Evolutionary conservation across 2,113 vertebrate species (phyloP).

Genomic region (Elephas maximus): DNA sequence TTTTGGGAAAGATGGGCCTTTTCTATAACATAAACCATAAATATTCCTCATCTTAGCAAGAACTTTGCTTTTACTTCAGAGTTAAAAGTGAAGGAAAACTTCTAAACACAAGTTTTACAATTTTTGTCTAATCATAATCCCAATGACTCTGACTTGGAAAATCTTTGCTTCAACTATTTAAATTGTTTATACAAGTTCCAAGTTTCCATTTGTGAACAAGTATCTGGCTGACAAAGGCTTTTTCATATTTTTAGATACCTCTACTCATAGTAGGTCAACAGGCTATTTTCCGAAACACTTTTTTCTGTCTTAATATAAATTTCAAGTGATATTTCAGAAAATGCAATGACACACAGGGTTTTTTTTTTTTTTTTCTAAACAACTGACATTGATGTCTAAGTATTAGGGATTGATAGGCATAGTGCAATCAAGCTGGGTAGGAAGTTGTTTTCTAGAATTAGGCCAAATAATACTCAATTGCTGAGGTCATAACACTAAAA

Average conservation of each 20-base stretch:
- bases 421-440: not conserved
- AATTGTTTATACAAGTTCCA: conserved; percentile 38
- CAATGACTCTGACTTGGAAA: not conserved
- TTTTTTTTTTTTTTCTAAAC: too few species aligned
- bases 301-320: conserved; percentile 51
- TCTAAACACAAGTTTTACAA: not conserved
- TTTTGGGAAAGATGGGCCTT: not conserved
- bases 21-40: not conserved
- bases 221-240: conserved; percentile 41
- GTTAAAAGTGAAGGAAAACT: not conserved
- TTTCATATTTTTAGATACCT: conserved; percentile 56
- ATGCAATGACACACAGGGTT: not conserved
- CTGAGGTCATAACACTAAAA: not conserved
- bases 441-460: not conserved
- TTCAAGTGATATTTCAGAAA: not conserved
- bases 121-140: not conserved
- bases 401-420: not conserved
- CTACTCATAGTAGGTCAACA: conserved; percentile 67
- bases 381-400: not conserved
- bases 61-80: not conserved
- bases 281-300: not conserved
- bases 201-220: not conserved
- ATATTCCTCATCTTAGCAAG: not conserved
- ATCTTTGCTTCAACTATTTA: not conserved
- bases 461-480: not conserved